These are phyloP conservation scores for Chouioia cunea DNA, from an alignment of 2,888 invertebrate species.

Conservation along the genomic window DNA sequence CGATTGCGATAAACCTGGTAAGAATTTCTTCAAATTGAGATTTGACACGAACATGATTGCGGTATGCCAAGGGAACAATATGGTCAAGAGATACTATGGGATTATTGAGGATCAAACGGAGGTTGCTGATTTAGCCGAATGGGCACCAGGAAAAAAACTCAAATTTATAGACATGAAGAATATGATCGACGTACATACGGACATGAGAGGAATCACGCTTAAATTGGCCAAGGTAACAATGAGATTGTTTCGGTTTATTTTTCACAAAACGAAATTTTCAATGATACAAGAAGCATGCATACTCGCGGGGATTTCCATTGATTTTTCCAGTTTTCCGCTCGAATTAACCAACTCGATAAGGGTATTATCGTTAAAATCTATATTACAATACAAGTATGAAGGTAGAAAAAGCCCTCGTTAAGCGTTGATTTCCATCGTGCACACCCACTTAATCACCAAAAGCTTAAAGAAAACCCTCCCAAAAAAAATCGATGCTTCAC, in stretches of 20 bases:
- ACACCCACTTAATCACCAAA: no score
- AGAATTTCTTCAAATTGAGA: slow-evolving; percentile 3
- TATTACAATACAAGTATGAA: no score
- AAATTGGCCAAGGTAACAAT: slow-evolving; percentile 1
- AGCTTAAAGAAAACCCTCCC: no score
- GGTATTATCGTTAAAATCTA: no score
- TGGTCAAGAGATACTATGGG: background rate
- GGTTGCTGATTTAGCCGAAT: background rate
- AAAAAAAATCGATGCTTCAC: background rate
- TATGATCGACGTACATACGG: background rate
- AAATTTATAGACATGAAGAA: background rate
- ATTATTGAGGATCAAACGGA: background rate
- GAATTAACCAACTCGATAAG: no score
- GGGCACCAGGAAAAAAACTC: background rate
- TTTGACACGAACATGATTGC: slow-evolving; percentile 5
- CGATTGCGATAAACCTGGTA: background rate
- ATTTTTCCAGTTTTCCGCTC: no score
- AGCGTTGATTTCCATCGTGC: no score
- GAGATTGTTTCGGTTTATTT: background rate
- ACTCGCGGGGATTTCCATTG: no score
- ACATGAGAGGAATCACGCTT: slow-evolving; percentile 3
- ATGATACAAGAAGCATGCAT: no score
- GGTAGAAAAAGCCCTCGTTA: no score
- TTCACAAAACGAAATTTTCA: no score
- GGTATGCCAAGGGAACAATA: background rate